Evolutionary conservation across 2,797 vertebrate species (phyloP), one percentile per base, ranked within the genome.

Genomic region (Limosa lapponica): DNA sequence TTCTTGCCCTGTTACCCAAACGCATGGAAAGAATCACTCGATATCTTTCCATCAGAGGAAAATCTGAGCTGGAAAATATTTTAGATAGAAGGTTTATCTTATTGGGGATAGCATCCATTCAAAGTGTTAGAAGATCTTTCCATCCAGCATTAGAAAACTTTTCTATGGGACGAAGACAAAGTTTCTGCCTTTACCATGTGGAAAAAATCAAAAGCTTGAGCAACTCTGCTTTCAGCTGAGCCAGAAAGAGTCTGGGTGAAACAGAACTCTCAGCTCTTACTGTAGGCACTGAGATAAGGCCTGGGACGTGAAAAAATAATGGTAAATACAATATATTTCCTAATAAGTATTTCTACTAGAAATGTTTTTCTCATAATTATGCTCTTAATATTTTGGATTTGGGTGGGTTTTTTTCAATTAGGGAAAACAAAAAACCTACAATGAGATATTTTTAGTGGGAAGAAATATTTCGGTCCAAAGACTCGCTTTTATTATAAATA

Each of bases 21-120:
- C 0, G 14, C 52, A 85, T 85, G 92, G 87, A 93, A 92, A 91
- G 48, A 93, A 93, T 80, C 43, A 52, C 41, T 87, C 1, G 0
- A 1, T 96, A 94, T 92, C 73, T 92, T 96, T 95, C 84, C 77
- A 92, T 95, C 88, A 49, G 70, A 95, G 77, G 74, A 93, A 96
- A 93, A 89, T 64, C 59, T 71, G 65, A 92, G 84, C 59, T 81
- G 61, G 87, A 94, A 96, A 96, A 88, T 93, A 82, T 87, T 95
- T 93, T 36, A 73, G 55, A 93, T 91, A 94, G 32, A 82, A 70
- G 37, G 48, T 85, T 89, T 93, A 87, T 93, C 88, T 95, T 93
- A 77, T 17, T 73, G 64, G 25, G 67, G 55, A 82, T 39, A 93
- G 34, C 44, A 94, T 64, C 71, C 25, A 85, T 82, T 92, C 55